These are phyloP conservation scores for Odocoileus hemionus DNA, from an alignment of 2,113 vertebrate species.

Conservation along the genomic window DNA sequence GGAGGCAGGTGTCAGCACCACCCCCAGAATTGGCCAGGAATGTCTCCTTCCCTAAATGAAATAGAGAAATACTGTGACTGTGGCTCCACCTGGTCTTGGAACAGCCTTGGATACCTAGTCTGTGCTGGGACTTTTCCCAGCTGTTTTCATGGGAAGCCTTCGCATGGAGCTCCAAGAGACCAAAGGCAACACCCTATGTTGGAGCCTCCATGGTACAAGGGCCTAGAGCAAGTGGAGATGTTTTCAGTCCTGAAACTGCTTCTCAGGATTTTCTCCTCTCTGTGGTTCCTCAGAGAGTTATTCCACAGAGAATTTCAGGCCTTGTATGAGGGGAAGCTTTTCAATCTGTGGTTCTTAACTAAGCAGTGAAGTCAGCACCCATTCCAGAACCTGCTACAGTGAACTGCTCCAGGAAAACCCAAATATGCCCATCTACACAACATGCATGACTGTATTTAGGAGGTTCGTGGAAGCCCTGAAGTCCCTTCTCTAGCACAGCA, in stretches of 20 bases:
- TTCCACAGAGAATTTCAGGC: background rate
- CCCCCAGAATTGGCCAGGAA: background rate
- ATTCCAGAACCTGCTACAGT: background rate
- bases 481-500: background rate
- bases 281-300: background rate
- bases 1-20: background rate
- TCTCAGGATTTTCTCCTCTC: background rate
- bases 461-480: background rate
- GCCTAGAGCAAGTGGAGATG: background rate
- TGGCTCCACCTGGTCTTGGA: background rate
- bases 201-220: background rate
- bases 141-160: background rate
- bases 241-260: background rate
- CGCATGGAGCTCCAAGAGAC: accelerated
- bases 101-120: background rate
- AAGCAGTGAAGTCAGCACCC: background rate
- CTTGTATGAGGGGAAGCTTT: background rate
- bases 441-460: accelerated
- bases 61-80: background rate
- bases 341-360: background rate
- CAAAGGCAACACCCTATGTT: accelerated
- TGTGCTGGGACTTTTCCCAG: background rate
- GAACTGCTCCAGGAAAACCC: background rate
- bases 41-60: background rate
- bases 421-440: accelerated